Evolutionary conservation across 2,113 vertebrate species (phyloP).

Genomic region (Meles meles): DNA sequence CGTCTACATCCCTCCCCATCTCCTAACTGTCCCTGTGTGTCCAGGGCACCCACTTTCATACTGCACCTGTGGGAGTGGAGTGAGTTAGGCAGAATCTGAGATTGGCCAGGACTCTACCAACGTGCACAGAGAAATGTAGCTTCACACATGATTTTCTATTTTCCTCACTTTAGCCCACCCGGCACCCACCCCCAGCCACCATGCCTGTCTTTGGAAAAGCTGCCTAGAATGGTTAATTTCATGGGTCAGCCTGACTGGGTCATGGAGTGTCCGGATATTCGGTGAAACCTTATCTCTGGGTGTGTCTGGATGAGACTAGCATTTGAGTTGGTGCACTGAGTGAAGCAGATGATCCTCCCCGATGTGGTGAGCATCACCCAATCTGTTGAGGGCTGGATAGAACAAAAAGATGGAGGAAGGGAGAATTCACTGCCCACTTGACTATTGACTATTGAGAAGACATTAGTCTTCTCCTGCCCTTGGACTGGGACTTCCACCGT

Average conservation of each 20-base stretch:
- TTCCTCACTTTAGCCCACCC: not conserved
- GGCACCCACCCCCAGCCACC: not conserved
- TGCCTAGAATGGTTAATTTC: not conserved
- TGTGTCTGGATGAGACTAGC: not conserved
- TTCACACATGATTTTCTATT: not conserved
- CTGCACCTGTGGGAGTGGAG: not conserved
- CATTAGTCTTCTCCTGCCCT: not conserved
- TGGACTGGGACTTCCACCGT: not conserved
- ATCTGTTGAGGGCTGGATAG: not conserved
- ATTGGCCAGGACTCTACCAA: not conserved
- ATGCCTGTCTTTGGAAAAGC: not conserved
- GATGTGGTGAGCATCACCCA: not conserved
- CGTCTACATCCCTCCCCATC: not conserved
- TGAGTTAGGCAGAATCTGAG: not conserved
- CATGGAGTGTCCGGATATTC: not conserved
- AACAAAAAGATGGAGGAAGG: not conserved
- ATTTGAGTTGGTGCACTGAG: not conserved
- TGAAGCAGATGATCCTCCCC: not conserved
- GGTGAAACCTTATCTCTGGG: not conserved
- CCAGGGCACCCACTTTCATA: not conserved
- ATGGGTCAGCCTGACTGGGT: not conserved
- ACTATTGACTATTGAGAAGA: no score
- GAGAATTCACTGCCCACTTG: not conserved
- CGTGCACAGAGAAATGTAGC: not conserved
- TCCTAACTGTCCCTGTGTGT: not conserved